Evolutionary conservation across 2,888 invertebrate genomes (phyloP).

Genomic region (Pseudeuparius sepicola): DNA sequence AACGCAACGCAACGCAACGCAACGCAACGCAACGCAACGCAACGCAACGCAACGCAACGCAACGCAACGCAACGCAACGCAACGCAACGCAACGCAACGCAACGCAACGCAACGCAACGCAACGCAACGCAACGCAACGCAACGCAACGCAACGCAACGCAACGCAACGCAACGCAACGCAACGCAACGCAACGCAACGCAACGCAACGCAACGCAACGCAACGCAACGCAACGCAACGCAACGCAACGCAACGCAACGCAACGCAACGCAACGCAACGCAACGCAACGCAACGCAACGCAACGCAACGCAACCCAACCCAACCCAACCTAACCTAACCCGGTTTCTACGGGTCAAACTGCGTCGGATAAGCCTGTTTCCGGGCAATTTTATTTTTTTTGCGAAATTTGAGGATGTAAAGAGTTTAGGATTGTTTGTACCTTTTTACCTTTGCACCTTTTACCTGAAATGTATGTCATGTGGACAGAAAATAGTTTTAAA

Average conservation of each 20-base stretch:
- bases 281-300: background rate
- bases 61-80: background rate
- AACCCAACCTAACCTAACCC: constrained; percentile 2
- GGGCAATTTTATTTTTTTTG: too few species aligned
- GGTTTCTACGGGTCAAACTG: too few species aligned
- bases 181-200: background rate
- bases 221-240: background rate
- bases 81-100: background rate
- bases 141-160: background rate
- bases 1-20: background rate
- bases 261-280: background rate
- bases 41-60: background rate
- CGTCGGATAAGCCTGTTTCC: too few species aligned
- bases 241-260: background rate
- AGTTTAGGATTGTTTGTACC: too few species aligned
- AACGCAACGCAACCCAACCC: constrained; percentile 1
- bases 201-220: background rate
- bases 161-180: background rate
- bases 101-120: background rate
- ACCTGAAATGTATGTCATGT: too few species aligned
- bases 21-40: background rate
- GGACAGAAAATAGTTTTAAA: too few species aligned
- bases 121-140: background rate
- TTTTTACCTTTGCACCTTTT: too few species aligned
- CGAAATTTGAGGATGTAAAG: too few species aligned